phyloP scores from a whole-genome alignment of 2,113 vertebrate genomes.

The Craseonycteris thonglongyai region DNA sequence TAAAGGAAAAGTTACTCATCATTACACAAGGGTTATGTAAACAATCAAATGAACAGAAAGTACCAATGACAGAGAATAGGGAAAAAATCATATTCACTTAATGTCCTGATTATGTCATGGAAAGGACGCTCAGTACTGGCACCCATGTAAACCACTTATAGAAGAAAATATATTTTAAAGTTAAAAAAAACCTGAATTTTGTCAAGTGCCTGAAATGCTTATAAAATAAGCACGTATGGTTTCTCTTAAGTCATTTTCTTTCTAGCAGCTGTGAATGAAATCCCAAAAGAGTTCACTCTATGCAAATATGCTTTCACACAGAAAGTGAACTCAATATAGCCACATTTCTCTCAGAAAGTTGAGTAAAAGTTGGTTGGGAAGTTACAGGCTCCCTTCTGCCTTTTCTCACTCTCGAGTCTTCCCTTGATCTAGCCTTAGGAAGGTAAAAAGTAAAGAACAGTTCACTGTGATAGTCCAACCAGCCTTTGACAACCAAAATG shows the following conservation, averaged over 20 bases:
- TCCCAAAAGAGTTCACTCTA: slow-evolving; percentile 34
- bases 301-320: slow-evolving; percentile 24
- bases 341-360: neutral
- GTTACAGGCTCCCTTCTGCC: neutral
- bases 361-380: neutral
- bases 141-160: slow-evolving; percentile 1
- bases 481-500: neutral
- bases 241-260: slow-evolving; percentile 51
- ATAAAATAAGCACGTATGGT: slow-evolving; percentile 58
- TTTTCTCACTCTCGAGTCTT: neutral
- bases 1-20: neutral
- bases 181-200: slow-evolving; percentile 6
- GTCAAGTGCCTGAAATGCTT: slow-evolving; percentile 44
- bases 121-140: neutral
- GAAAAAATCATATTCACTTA: neutral
- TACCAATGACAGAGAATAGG: neutral
- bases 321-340: slow-evolving; percentile 17
- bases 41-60: neutral
- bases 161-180: slow-evolving; percentile 30
- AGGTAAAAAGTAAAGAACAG: neutral
- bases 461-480: neutral
- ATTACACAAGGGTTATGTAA: neutral
- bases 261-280: slow-evolving; percentile 42
- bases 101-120: neutral
- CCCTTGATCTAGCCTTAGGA: neutral